Percentiles rank a stretch among this genome's conserved stretches.
Evolutionary conservation across 1,140 invertebrate genomes (phyloP).

Genomic region (Chrysoperla carnea): DNA sequence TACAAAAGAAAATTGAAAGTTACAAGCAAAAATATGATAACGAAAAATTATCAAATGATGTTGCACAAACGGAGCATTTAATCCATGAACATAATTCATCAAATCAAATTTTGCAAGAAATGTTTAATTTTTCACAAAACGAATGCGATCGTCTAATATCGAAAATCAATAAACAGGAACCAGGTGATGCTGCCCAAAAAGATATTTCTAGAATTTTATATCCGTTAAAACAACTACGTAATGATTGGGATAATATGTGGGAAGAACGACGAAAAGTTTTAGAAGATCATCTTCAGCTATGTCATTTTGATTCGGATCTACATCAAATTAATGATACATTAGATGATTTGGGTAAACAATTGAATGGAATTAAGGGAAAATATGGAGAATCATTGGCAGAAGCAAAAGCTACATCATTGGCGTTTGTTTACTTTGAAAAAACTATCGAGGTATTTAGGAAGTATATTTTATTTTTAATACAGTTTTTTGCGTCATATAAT

Average conservation of each 20-base stretch:
- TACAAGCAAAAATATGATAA: constrained; percentile 9
- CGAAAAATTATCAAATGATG: constrained; percentile 21
- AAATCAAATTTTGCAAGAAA: constrained; percentile 35
- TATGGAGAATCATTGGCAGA: constrained; percentile 53
- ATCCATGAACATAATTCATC: constrained; percentile 38
- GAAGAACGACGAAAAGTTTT: constrained; percentile 37
- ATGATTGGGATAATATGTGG: constrained; percentile 39
- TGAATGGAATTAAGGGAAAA: constrained; percentile 40
- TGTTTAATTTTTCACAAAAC: constrained; percentile 35
- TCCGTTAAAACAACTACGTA: constrained; percentile 30
- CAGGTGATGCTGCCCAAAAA: constrained; percentile 37
- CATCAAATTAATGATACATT: constrained; percentile 54
- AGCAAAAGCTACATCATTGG: constrained; percentile 46
- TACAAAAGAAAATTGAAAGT: constrained; percentile 21
- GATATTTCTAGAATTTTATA: constrained; percentile 52
- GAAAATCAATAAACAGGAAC: constrained; percentile 50
- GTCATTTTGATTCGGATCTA: constrained; percentile 52
- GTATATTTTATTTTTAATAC: too few species aligned
- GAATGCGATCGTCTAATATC: constrained; percentile 44
- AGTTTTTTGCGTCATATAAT: too few species aligned
- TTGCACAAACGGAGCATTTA: constrained; percentile 27
- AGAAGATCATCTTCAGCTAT: constrained; percentile 43
- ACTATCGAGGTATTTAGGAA: constrained; percentile 43
- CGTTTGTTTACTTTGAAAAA: constrained; percentile 62
- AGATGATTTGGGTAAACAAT: constrained; percentile 42